phyloP scores from a whole-genome alignment of 2,113 vertebrate species.

The Colaptes auratus region DNA sequence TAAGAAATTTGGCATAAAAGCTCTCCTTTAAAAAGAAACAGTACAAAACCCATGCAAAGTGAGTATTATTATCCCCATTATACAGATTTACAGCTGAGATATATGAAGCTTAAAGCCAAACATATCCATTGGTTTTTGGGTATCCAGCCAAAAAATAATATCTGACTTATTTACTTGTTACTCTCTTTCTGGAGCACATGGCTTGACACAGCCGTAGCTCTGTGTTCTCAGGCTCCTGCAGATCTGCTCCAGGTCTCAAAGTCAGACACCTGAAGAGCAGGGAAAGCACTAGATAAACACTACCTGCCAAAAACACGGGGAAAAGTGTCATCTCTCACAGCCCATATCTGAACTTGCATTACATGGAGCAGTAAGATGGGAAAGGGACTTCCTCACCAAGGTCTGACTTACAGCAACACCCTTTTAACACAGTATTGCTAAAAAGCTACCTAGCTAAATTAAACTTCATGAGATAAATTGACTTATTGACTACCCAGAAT shows the following conservation, averaged over 20 bases:
- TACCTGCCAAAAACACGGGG: not conserved
- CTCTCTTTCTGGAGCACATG: not conserved
- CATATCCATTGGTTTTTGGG: not conserved
- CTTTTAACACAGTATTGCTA: not conserved
- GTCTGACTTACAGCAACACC: not conserved
- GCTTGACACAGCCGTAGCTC: not conserved
- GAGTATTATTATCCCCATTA: not conserved
- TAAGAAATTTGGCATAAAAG: not conserved
- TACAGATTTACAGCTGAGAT: not conserved
- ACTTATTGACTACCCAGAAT: not conserved
- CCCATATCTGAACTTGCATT: not conserved
- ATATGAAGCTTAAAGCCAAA: not conserved
- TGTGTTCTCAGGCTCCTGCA: not conserved
- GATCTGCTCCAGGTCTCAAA: not conserved
- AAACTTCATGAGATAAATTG: not conserved
- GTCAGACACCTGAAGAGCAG: not conserved
- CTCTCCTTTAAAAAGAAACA: not conserved
- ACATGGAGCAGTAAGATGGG: not conserved
- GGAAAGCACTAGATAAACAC: not conserved
- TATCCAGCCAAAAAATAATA: not conserved
- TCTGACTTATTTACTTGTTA: not conserved
- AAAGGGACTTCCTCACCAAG: not conserved
- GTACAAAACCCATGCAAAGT: not conserved
- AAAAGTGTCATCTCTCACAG: not conserved
- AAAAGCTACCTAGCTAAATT: not conserved